Evolutionary conservation across 2,888 invertebrate species (phyloP), one percentile per base, ranked within the genome.

Genomic region (Plemyria rubiginata): DNA sequence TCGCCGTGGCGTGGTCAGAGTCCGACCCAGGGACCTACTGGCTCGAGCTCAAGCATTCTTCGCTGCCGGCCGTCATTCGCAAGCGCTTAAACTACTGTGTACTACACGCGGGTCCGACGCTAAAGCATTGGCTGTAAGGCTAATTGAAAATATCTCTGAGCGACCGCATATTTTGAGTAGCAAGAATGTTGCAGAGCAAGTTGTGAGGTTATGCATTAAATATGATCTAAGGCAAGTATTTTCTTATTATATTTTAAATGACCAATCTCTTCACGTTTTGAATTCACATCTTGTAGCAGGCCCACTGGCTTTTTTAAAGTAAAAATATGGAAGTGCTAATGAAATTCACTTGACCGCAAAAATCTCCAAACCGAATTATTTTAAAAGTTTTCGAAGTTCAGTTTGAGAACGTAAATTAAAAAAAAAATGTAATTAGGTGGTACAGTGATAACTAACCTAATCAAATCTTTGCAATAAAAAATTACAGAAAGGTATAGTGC

Each of bases 1-100:
- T 51, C 85, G 91, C 0, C 94, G 94, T 12, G 96, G 96, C 68
- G 90, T 96, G 50, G 94, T 96, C 59, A 72, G 96, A 93, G 90
- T 94, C 84, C 61, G 95, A 86, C 84, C 94, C 87, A 70, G 96
- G 90, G 90, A 94, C 88, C 29, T 95, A 85, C 79, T 94, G 88
- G 85, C 93, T 79, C 73, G 93, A 87, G 77, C 93, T 74, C 74
- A 88, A 82, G 80, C 93, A 87, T 79, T 96, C 93, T 60, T 96
- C 93, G 16, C 86, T 79, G 60, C 94, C 86, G 96, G 86, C 90
- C 95, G 86, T 86, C 95, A 86, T 72, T 70, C 83, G 13, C 87
- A 87, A 71, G 92, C 92, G 0, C 71, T 93, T 50, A 77, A 85
- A 43, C 73, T 92, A 28, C 82, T 92, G 0, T 84, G 84, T 66